Conservation (phyloP, 2,113 vertebrate genomes). For the Pedionomus torquatus region DNA sequence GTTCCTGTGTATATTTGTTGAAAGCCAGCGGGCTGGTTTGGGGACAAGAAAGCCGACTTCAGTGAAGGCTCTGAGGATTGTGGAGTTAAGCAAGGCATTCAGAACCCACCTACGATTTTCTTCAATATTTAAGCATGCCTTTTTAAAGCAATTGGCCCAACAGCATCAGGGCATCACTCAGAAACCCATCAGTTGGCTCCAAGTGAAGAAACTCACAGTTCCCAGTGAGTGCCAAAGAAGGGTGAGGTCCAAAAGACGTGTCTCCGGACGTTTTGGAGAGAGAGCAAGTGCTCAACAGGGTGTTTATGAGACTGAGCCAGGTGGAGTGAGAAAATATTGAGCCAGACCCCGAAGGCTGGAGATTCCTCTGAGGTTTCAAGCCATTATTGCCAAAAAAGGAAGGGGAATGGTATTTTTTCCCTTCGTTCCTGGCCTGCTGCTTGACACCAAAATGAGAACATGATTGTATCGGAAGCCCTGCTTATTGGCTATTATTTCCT, state of each 20-base stretch:
- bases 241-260: neutral
- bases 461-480: conserved; percentile 74
- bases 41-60: neutral
- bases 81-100: neutral
- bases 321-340: conserved; percentile 10
- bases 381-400: conserved; percentile 52
- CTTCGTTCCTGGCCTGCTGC: conserved; percentile 44
- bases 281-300: neutral
- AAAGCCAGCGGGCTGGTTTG: neutral
- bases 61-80: neutral
- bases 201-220: neutral
- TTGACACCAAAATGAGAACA: conserved; percentile 52
- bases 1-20: neutral
- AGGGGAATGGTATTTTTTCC: conserved; percentile 36
- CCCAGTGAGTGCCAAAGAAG: neutral
- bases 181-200: neutral
- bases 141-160: neutral
- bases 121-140: neutral
- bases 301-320: neutral
- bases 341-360: neutral
- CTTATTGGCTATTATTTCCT: conserved; percentile 79
- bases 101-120: neutral
- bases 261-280: neutral
- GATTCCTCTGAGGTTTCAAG: neutral
- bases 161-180: neutral